These are phyloP conservation scores for Meloidogyne hapla DNA, from an alignment of 1,140 invertebrate genomes.

Conservation along the genomic window DNA sequence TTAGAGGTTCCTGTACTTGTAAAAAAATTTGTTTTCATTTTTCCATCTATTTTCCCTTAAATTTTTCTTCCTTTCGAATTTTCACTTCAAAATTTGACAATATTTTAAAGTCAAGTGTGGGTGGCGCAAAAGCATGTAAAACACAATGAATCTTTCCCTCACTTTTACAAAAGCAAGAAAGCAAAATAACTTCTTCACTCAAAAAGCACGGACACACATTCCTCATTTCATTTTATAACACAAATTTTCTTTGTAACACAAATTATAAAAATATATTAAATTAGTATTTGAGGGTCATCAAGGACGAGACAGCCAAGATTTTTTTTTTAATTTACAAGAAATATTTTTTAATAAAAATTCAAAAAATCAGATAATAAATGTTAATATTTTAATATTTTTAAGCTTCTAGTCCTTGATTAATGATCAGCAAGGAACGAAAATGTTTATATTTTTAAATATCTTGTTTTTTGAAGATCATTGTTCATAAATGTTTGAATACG, in stretches of 20 bases:
- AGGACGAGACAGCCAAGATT: too few species aligned
- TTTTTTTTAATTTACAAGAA: too few species aligned
- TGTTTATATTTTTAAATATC: too few species aligned
- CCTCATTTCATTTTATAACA: not conserved
- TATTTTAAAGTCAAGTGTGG: slow-evolving; percentile 2
- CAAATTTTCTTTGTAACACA: not conserved
- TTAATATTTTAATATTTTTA: too few species aligned
- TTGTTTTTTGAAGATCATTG: too few species aligned
- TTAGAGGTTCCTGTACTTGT: too few species aligned
- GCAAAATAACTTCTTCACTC: not conserved
- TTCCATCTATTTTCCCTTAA: not conserved
- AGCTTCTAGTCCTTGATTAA: too few species aligned
- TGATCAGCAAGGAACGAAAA: too few species aligned
- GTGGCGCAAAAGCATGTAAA: not conserved
- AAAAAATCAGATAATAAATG: too few species aligned
- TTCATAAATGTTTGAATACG: too few species aligned
- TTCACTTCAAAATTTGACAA: slow-evolving; percentile 3
- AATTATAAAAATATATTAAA: not conserved
- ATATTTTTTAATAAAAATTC: too few species aligned
- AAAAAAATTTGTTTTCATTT: not conserved
- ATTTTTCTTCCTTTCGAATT: not conserved
- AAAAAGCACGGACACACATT: not conserved
- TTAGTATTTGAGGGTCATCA: not conserved
- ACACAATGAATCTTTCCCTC: not conserved
- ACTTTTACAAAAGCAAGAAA: not conserved